Base-by-base conservation (phyloP, 2,888 invertebrate species). In the Xestia c-nigrum region DNA sequence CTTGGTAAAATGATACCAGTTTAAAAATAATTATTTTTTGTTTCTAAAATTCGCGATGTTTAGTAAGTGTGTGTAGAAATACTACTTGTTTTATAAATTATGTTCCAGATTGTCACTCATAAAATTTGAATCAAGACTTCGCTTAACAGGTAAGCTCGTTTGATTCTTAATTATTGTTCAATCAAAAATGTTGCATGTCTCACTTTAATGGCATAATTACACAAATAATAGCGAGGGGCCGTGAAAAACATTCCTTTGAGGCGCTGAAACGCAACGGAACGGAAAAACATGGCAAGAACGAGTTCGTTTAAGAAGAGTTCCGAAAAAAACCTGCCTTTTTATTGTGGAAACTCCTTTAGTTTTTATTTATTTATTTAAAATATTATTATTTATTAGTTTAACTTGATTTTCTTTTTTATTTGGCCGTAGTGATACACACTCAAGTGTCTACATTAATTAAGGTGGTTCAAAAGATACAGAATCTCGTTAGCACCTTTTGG, bases 121-220 rank as follows among this genome's bases (percentile, higher is more conserved):
- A n/a, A n/a, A n/a, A n/a, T n/a, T n/a, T n/a, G n/a, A n/a, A n/a
- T n/a, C n/a, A n/a, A n/a, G n/a, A n/a, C n/a, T n/a, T n/a, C n/a
- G n/a, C n/a, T n/a, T n/a, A n/a, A n/a, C n/a, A n/a, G n/a, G n/a
- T n/a, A n/a, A n/a, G n/a, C n/a, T n/a, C n/a, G n/a, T n/a, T n/a
- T n/a, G n/a, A n/a, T n/a, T n/a, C n/a, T n/a, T n/a, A n/a, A n/a
- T 21, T 21, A 61, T 40, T 24, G 16, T 68, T 64, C 78, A 78
- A 83, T 67, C n/a, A 46, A 55, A 57, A 63, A 52, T 14, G 24
- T 63, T 47, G 16, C 61, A 52, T 67, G 70, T 14, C 10, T 43
- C n/a, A 59, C 5, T 16, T 12, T 81, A 81, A 73, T 65, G 24
- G 38, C 21, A 46, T 16, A 31, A 50, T 43, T 14, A 74, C 50